Evolutionary conservation across 2,888 invertebrate genomes (phyloP).

Genomic region (Oithona nana): DNA sequence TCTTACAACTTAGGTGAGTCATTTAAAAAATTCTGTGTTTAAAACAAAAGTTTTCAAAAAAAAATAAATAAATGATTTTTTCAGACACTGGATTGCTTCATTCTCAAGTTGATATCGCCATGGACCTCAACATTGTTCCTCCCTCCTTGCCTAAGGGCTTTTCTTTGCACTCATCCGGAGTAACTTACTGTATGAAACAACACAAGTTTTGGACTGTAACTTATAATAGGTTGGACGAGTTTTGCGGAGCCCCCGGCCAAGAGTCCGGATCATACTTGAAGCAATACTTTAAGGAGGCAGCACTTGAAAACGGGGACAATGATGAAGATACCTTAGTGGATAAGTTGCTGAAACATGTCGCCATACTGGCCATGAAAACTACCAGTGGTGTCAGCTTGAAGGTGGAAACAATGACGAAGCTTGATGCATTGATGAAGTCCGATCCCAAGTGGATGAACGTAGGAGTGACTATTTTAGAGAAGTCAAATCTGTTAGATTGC

Average conservation of each 20-base stretch:
- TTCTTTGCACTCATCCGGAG: not conserved
- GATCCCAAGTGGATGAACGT: no score
- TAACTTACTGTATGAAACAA: not conserved
- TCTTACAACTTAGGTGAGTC: not conserved
- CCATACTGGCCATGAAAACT: not conserved
- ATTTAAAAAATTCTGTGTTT: no score
- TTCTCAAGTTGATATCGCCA: not conserved
- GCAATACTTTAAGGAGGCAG: not conserved
- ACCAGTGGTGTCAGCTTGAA: no score
- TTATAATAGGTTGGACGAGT: not conserved
- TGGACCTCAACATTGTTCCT: not conserved
- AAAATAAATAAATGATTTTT: no score
- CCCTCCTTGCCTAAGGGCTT: not conserved
- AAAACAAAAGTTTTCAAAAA: no score
- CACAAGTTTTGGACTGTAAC: not conserved
- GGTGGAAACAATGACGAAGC: no score
- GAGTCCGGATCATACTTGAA: not conserved
- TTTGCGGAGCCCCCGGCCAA: not conserved
- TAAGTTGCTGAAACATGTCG: not conserved
- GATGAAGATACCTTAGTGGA: not conserved
- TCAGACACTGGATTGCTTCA: not conserved
- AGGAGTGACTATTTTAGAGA: no score
- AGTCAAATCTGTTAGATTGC: no score
- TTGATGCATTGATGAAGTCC: no score
- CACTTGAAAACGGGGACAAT: not conserved